Evolutionary conservation across 1,140 invertebrate species (phyloP).

Genomic region (Drosophila ananassae): DNA sequence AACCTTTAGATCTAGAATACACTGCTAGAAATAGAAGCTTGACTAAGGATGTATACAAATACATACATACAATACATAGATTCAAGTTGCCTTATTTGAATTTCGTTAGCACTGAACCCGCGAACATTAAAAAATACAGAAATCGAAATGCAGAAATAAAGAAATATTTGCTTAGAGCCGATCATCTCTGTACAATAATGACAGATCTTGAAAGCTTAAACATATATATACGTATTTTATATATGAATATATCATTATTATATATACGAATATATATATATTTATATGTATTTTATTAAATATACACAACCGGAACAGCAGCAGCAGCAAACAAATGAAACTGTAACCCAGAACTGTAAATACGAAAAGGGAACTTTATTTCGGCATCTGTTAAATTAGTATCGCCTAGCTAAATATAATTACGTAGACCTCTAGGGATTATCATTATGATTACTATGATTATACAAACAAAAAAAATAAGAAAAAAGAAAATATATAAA

Average conservation of each 20-base stretch:
- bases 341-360: constrained; percentile 53
- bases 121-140: constrained; percentile 19
- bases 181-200: constrained; percentile 39
- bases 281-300: constrained; percentile 73
- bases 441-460: constrained; percentile 69
- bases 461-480: constrained; percentile 46
- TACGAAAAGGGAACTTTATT: constrained; percentile 30
- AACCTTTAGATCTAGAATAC: constrained; percentile 37
- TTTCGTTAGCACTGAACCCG: constrained; percentile 73
- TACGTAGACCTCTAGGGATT: constrained; percentile 66
- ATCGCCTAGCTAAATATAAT: constrained; percentile 55
- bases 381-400: constrained; percentile 55
- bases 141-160: constrained; percentile 17
- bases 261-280: constrained; percentile 70
- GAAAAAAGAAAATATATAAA: constrained; percentile 33
- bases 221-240: constrained; percentile 73
- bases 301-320: constrained; percentile 44
- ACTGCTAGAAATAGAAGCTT: constrained; percentile 23
- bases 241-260: constrained; percentile 73
- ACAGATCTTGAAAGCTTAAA: constrained; percentile 39
- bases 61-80: constrained; percentile 64
- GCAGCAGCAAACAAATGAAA: constrained; percentile 23
- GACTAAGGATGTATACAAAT: constrained; percentile 40
- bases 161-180: constrained; percentile 54
- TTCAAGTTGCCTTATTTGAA: constrained; percentile 83